Evolutionary conservation across 1,140 invertebrate genomes (phyloP).

Genomic region (Cotesia glomerata): DNA sequence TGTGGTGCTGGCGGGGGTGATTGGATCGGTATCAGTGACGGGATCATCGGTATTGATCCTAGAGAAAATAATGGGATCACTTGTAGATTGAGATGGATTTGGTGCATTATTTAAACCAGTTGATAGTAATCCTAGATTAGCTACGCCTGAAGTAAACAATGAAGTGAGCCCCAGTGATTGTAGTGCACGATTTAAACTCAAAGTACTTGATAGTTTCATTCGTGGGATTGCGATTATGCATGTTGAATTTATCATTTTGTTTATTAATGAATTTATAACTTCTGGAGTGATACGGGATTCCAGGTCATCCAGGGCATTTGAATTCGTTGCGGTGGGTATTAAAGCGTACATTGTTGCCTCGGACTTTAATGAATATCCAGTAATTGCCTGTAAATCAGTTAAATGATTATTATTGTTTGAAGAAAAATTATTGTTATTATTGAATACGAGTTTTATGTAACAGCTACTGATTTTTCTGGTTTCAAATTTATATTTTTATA

Average conservation of each 20-base stretch:
- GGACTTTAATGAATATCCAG: not conserved
- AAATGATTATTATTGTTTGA: too few species aligned
- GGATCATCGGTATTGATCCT: slow-evolving; percentile 30
- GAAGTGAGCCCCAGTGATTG: slow-evolving; percentile 65
- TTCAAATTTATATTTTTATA: too few species aligned
- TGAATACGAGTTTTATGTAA: too few species aligned
- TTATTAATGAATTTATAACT: slow-evolving; percentile 64
- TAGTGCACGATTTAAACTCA: slow-evolving; percentile 65
- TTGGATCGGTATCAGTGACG: too few species aligned
- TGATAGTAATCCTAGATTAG: slow-evolving; percentile 69
- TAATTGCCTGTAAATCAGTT: too few species aligned
- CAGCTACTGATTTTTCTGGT: too few species aligned
- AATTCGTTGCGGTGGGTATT: slow-evolving; percentile 66
- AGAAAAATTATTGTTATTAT: too few species aligned
- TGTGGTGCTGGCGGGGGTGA: not conserved
- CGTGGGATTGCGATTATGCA: slow-evolving; percentile 70
- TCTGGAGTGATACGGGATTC: slow-evolving; percentile 62
- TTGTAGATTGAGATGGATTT: not conserved
- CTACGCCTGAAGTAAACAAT: slow-evolving; percentile 66
- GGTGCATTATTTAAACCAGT: slow-evolving; percentile 41
- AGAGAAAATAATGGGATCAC: slow-evolving; percentile 26
- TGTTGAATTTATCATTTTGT: slow-evolving; percentile 57
- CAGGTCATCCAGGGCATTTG: slow-evolving; percentile 59
- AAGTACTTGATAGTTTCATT: slow-evolving; percentile 69
- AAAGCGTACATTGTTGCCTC: slow-evolving; percentile 74